Base-by-base conservation (phyloP, 1,140 invertebrate species). In the Neomicropteryx cornuta region DNA sequence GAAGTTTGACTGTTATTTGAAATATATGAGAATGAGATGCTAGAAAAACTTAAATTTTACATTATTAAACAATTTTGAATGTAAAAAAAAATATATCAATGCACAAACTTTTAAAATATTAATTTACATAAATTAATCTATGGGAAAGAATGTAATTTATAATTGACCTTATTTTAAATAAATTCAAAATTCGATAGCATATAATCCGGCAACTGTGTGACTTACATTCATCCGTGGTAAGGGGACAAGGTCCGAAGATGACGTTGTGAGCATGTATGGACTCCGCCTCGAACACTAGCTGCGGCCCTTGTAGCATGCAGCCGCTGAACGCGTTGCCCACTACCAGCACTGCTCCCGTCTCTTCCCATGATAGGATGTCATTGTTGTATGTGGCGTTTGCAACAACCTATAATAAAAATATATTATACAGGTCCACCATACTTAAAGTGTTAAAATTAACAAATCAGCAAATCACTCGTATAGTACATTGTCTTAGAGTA, bases 301-400 rank as follows among this genome's bases (percentile, higher is more conserved):
- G 79, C 4, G 85, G 85, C 11, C 87, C 87, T 70, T 89, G 81
- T 38, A 84, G 70, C 19, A 91, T 73, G 55, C 87, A 91, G 37
- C 87, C 87, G 47, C 72, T 76, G 65, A 87, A 89, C 40, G 77
- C 72, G 54, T 81, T 80, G 18, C 86, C 87, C 39, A 90, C 75
- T 42, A 81, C 75, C 44, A 88, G 59, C 30, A 76, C 65, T 36
- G 77, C 67, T 50, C 71, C 61, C 55, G 72, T 57, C 50, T 64
- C 71, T 65, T 76, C 74, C 39, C 81, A 62, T 42, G 72, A 73
- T 27, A 87, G 58, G 39, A 87, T 68, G 45, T 81, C 78, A n/a
- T 72, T 71, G 52, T 85, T 83, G 59, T 77, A 81, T 1, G 81
- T 83, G 16, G 78, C 74, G 60, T 88, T 89, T 11, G 86, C 83